These are phyloP conservation scores for Chloroceryle aenea DNA, from an alignment of 2,113 vertebrate genomes.

Conservation along the genomic window DNA sequence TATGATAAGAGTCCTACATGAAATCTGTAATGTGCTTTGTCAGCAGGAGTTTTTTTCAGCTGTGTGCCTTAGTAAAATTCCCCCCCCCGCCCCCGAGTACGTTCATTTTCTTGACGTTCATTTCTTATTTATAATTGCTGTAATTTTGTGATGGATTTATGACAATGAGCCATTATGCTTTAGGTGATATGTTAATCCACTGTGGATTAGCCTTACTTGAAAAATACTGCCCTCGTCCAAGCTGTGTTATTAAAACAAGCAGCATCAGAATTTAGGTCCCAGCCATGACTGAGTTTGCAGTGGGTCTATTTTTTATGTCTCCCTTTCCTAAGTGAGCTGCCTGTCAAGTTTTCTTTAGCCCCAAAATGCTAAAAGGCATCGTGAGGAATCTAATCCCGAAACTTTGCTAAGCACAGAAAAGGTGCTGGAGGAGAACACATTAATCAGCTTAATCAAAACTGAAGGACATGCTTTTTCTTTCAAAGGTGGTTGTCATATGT, in stretches of 20 bases:
- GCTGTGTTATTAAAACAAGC: not conserved
- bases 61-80: not conserved
- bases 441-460: not conserved
- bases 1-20: constrained; percentile 37
- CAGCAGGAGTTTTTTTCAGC: constrained; percentile 46
- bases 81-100: not conserved
- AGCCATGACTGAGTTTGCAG: not conserved
- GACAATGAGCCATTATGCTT: constrained; percentile 15
- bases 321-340: not conserved
- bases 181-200: constrained; percentile 24
- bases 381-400: not conserved
- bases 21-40: constrained; percentile 51
- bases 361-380: not conserved
- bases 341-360: not conserved
- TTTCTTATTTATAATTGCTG: constrained; percentile 33
- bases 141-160: constrained; percentile 32
- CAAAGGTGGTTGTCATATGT: not conserved
- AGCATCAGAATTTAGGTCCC: not conserved
- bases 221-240: not conserved
- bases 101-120: not conserved
- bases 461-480: not conserved
- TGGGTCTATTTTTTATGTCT: not conserved
- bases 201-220: constrained; percentile 4
- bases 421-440: not conserved
- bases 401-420: not conserved